Percentiles rank a stretch among this genome's conserved stretches.
phyloP scores from a whole-genome alignment of 2,113 vertebrate genomes.

The Anguilla japonica region DNA sequence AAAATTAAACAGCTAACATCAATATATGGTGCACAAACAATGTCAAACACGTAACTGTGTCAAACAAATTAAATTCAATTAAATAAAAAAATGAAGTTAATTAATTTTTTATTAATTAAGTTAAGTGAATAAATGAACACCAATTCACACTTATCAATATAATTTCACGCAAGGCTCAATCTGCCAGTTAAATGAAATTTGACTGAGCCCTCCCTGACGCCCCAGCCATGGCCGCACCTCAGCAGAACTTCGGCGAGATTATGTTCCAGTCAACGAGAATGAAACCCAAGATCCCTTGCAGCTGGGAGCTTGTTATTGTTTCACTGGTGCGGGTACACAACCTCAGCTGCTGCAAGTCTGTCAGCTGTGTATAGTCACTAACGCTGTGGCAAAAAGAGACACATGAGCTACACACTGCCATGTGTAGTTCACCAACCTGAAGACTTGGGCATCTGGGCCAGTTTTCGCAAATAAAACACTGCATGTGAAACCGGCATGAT shows the following conservation, averaged over 20 bases:
- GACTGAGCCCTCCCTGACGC: slow-evolving; percentile 46
- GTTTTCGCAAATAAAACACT: too few species aligned
- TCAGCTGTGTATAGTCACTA: slow-evolving; percentile 33
- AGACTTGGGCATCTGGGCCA: background rate
- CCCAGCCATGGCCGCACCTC: slow-evolving; percentile 48
- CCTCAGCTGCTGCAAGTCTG: slow-evolving; percentile 45
- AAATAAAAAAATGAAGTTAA: background rate
- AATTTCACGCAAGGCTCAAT: slow-evolving; percentile 38
- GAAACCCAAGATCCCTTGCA: slow-evolving; percentile 63
- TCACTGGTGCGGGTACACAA: slow-evolving; percentile 12
- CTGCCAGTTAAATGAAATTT: slow-evolving; percentile 42
- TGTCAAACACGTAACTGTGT: background rate
- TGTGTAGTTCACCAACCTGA: background rate
- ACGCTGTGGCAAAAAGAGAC: slow-evolving; percentile 8
- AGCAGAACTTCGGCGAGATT: slow-evolving; percentile 47
- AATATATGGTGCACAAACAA: background rate
- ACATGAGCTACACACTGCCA: too few species aligned
- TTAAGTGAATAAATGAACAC: background rate
- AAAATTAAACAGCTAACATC: background rate
- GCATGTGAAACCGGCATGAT: too few species aligned
- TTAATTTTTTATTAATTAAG: too few species aligned
- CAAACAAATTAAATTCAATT: background rate
- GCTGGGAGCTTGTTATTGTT: slow-evolving; percentile 52
- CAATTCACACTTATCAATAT: slow-evolving; percentile 44
- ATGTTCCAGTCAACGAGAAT: slow-evolving; percentile 59